phyloP scores from a whole-genome alignment of 2,888 invertebrate genomes.

The Xanthia icteritia region DNA sequence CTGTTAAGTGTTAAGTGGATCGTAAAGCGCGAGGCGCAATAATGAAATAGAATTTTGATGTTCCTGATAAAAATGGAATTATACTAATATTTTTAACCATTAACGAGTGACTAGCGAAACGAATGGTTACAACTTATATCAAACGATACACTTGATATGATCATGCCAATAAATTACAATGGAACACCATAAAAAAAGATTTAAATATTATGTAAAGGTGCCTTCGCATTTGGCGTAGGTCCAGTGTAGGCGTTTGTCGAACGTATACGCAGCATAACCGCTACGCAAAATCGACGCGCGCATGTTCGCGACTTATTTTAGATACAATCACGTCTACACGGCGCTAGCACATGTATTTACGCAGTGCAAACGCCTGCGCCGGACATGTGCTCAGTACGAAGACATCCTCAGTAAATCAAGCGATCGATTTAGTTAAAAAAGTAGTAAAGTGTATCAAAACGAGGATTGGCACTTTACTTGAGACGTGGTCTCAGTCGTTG shows the following conservation, averaged over 20 bases:
- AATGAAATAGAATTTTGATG: neutral
- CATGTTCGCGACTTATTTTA: neutral
- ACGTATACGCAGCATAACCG: neutral
- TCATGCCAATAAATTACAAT: slow-evolving; percentile 36
- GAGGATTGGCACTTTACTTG: slow-evolving; percentile 57
- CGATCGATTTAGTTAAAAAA: slow-evolving; percentile 1
- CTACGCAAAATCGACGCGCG: neutral
- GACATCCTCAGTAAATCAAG: slow-evolving; percentile 18
- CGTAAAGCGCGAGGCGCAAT: slow-evolving; percentile 19
- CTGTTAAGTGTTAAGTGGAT: neutral
- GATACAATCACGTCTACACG: neutral
- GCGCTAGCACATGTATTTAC: neutral
- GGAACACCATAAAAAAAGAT: neutral
- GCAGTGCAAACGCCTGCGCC: neutral
- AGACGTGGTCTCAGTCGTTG: slow-evolving; percentile 44
- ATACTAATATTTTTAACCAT: slow-evolving; percentile 38
- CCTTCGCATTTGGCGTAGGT: neutral
- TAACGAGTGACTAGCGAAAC: slow-evolving; percentile 58
- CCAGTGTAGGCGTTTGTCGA: neutral
- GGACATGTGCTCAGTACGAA: slow-evolving; percentile 4
- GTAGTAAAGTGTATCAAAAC: slow-evolving; percentile 50
- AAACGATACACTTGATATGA: slow-evolving; percentile 25
- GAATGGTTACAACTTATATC: slow-evolving; percentile 41
- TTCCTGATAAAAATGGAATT: slow-evolving; percentile 8
- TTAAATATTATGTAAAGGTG: slow-evolving; percentile 2